A percentile compares a stretch with the other conserved stretches of the same genome.
These are phyloP conservation scores for Melanotaenia pygmaea DNA, from an alignment of 2,797 vertebrate species.

Conservation along the genomic window DNA sequence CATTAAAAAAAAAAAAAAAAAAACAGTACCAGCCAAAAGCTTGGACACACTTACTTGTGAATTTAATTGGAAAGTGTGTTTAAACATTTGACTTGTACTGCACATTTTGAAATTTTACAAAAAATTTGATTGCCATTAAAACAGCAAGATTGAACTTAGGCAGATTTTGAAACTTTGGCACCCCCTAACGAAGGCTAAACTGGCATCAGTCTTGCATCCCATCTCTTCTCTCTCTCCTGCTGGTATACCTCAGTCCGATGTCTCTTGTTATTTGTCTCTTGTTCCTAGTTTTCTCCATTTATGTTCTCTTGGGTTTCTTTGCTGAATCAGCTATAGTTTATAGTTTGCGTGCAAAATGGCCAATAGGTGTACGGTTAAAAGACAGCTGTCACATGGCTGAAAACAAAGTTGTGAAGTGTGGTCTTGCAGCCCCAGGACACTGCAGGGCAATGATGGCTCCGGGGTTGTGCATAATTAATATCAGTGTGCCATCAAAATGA, in stretches of 20 bases:
- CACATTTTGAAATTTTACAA: background rate
- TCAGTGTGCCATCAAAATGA: background rate
- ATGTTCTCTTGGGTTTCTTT: background rate
- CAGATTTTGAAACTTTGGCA: too few species aligned
- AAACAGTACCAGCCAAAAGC: background rate
- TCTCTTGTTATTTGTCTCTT: background rate
- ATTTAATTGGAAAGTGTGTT: too few species aligned
- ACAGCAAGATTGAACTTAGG: too few species aligned
- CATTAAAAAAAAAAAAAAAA: too few species aligned
- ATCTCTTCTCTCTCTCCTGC: too few species aligned
- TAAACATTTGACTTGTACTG: too few species aligned
- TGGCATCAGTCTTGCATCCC: too few species aligned
- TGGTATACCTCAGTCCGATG: background rate
- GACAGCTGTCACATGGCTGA: background rate
- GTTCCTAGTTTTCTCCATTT: background rate
- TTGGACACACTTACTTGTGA: background rate
- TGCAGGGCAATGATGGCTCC: too few species aligned
- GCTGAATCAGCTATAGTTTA: background rate
- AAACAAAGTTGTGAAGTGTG: background rate
- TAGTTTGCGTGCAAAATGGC: background rate
- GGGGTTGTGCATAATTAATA: background rate
- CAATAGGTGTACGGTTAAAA: background rate
- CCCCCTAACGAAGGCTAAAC: too few species aligned
- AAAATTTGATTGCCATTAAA: background rate
- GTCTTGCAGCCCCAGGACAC: too few species aligned